A percentile compares a stretch with the other conserved stretches of the same genome.
These are phyloP conservation scores for Gordius sp. DNA, from an alignment of 2,888 invertebrate species.

Conservation along the genomic window DNA sequence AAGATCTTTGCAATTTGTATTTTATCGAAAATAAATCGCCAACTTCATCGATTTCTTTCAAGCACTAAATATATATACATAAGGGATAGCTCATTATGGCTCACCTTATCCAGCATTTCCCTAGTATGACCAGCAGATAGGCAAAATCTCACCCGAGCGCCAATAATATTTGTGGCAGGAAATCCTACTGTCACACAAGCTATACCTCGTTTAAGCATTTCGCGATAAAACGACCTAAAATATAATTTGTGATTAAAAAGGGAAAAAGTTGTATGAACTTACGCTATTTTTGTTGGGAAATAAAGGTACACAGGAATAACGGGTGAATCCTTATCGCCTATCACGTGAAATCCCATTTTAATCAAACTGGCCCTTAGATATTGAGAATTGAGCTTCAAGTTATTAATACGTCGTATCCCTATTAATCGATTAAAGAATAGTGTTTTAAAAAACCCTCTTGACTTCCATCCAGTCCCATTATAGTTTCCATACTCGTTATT, in stretches of 20 bases:
- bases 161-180: conserved; percentile 77
- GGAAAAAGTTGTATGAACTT: conserved; percentile 26
- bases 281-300: conserved; percentile 75
- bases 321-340: conserved; percentile 74
- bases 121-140: conserved; percentile 79
- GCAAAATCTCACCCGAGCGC: conserved; percentile 62
- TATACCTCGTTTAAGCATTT: conserved; percentile 48
- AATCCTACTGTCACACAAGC: conserved; percentile 87
- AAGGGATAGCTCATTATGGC: not conserved
- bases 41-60: conserved; percentile 42
- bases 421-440: not conserved
- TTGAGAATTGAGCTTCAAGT: conserved; percentile 49
- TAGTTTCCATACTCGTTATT: conserved; percentile 54
- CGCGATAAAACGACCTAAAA: conserved; percentile 35
- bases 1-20: conserved; percentile 30
- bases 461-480: conserved; percentile 49
- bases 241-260: not conserved
- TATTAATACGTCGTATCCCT: conserved; percentile 38
- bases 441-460: not conserved
- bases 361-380: conserved; percentile 52
- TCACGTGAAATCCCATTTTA: conserved; percentile 64
- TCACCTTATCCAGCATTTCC: conserved; percentile 56
- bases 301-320: conserved; percentile 84
- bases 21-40: conserved; percentile 47
- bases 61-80: conserved; percentile 13